Percentiles rank a stretch among this genome's conserved stretches.
phyloP scores from a whole-genome alignment of 1,140 invertebrate species.

The Drosophila baimaii region DNA sequence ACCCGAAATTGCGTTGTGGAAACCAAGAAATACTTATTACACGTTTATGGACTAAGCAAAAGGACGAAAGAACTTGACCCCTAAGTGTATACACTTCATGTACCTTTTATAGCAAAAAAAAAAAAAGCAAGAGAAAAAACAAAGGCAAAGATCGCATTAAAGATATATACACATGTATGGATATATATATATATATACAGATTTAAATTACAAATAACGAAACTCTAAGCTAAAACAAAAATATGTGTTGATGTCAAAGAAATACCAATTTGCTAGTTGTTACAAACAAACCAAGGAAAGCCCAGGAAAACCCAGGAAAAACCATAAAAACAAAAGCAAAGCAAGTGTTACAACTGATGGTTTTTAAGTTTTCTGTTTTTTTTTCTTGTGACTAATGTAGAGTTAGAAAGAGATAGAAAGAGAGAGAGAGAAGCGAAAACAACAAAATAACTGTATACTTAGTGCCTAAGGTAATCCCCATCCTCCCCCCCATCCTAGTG shows the following conservation, averaged over 20 bases:
- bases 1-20: too few relatives aligned
- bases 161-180: slow-evolving; percentile 12
- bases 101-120: slow-evolving; percentile 78
- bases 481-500: background rate
- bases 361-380: slow-evolving; percentile 9
- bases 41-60: slow-evolving; percentile 15
- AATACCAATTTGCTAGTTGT: slow-evolving; percentile 53
- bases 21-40: slow-evolving; percentile 41
- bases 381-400: slow-evolving; percentile 8
- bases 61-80: slow-evolving; percentile 46
- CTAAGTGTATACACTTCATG: slow-evolving; percentile 78
- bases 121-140: slow-evolving; percentile 35
- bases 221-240: slow-evolving; percentile 33
- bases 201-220: slow-evolving; percentile 41
- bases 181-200: slow-evolving; percentile 17
- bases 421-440: slow-evolving; percentile 12
- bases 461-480: slow-evolving; percentile 27
- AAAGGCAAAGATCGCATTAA: slow-evolving; percentile 44
- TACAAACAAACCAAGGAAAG: slow-evolving; percentile 13
- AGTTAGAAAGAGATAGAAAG: too few relatives aligned
- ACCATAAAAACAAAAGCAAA: background rate
- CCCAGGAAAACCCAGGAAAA: background rate
- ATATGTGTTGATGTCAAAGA: slow-evolving; percentile 50
- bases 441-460: slow-evolving; percentile 36
- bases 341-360: slow-evolving; percentile 14